Evolutionary conservation across 2,113 vertebrate species (phyloP).

Genomic region (Cryptomyrus ogoouensis): DNA sequence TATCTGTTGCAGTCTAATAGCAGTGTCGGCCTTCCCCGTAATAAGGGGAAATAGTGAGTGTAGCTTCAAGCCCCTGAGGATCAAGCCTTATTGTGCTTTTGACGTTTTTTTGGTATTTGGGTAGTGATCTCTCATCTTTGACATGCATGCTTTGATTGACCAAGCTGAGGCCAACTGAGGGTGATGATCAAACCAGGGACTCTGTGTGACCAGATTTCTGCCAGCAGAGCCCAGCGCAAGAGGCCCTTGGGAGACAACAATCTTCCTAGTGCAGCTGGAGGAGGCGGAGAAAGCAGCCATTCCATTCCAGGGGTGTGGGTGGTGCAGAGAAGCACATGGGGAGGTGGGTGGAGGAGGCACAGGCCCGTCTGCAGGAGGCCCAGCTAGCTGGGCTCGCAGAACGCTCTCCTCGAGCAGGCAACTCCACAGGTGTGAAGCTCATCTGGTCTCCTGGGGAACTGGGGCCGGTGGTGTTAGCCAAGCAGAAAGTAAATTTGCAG

Average conservation of each 20-base stretch:
- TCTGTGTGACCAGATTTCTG: constrained; percentile 30
- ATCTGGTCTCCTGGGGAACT: not conserved
- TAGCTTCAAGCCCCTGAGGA: not conserved
- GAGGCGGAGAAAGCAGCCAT: constrained; percentile 39
- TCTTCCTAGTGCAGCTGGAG: constrained; percentile 21
- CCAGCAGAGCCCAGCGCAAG: not conserved
- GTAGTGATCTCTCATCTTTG: not conserved
- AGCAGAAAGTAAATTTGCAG: not conserved
- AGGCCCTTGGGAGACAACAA: not conserved
- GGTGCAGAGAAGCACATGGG: constrained; percentile 38
- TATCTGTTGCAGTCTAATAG: not conserved
- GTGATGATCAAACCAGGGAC: constrained; percentile 34
- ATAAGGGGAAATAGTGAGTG: not conserved
- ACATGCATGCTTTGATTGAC: constrained; percentile 20
- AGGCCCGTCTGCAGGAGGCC: not conserved
- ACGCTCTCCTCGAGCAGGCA: not conserved
- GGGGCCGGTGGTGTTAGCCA: not conserved
- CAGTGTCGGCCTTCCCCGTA: not conserved
- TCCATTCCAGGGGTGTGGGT: constrained; percentile 37
- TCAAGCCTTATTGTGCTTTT: not conserved
- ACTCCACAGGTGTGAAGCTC: not conserved
- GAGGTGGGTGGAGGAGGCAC: constrained; percentile 16
- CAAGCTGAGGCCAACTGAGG: constrained; percentile 4
- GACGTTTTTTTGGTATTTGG: not conserved
- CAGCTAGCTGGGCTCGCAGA: not conserved